A percentile compares a stretch with the other conserved stretches of the same genome.
Conservation (phyloP, 1,140 invertebrate species). For the Grapholita molesta region DNA sequence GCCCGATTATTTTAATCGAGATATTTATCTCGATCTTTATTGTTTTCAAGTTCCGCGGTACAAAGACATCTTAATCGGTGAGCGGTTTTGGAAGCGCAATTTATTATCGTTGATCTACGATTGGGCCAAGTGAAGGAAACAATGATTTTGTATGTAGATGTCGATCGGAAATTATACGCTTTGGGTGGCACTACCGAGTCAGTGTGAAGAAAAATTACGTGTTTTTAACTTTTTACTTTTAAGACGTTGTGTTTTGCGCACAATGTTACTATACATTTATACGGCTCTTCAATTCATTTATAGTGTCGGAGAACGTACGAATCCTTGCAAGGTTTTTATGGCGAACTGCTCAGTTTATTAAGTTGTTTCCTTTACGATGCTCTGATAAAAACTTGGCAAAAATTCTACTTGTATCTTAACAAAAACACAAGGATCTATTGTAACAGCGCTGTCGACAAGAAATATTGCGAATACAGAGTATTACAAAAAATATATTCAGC, state of each 20-base stretch:
- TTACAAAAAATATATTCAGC: neutral
- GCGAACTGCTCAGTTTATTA: neutral
- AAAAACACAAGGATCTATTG: neutral
- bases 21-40: slow-evolving; percentile 50
- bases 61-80: slow-evolving; percentile 34
- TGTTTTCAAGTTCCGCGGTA: slow-evolving; percentile 42
- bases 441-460: neutral
- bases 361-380: neutral
- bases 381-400: neutral
- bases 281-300: neutral
- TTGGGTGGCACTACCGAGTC: neutral
- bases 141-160: slow-evolving; percentile 39
- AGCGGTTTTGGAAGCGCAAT: slow-evolving; percentile 6
- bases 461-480: neutral
- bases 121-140: slow-evolving; percentile 31
- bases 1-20: slow-evolving; percentile 52
- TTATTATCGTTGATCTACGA: slow-evolving; percentile 9
- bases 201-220: neutral
- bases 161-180: slow-evolving; percentile 21
- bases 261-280: neutral
- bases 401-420: neutral
- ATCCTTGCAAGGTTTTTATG: neutral
- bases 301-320: neutral
- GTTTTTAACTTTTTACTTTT: neutral
- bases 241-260: neutral